phyloP scores from a whole-genome alignment of 2,797 vertebrate genomes.

The Macrochelys suwanniensis region DNA sequence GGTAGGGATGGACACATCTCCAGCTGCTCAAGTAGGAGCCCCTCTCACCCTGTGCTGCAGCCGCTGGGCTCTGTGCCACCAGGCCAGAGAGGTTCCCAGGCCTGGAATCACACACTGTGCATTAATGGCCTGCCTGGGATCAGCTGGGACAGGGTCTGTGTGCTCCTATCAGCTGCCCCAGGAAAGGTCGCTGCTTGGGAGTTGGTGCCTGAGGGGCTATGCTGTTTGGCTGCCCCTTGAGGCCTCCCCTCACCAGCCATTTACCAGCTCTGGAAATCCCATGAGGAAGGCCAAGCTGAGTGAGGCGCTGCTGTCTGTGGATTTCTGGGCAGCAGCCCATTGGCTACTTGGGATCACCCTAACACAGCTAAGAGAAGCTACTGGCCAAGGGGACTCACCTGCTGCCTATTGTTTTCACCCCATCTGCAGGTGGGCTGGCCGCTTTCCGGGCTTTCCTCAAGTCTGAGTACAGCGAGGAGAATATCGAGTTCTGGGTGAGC shows the following conservation, averaged over 20 bases:
- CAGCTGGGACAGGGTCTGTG: constrained; percentile 45
- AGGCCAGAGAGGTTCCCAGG: constrained; percentile 79
- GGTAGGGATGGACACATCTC: not conserved
- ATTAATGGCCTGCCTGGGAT: constrained; percentile 73
- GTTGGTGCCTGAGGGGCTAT: constrained; percentile 2
- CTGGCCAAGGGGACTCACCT: not conserved
- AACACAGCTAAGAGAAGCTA: rapidly evolving
- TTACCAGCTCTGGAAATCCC: rapidly evolving
- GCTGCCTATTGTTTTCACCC: not conserved
- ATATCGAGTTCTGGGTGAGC: constrained; percentile 93
- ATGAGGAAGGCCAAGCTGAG: not conserved
- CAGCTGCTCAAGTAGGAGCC: constrained; percentile 11
- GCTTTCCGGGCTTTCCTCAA: constrained; percentile 89
- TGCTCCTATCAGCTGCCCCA: constrained; percentile 36
- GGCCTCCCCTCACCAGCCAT: rapidly evolving
- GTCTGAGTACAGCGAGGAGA: constrained; percentile 94
- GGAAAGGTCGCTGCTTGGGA: constrained; percentile 32
- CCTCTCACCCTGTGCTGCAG: not conserved
- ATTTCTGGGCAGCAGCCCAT: not conserved
- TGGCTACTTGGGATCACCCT: not conserved
- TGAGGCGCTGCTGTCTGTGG: not conserved
- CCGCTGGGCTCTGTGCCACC: constrained; percentile 10
- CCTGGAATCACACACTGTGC: constrained; percentile 71
- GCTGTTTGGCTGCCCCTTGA: not conserved
- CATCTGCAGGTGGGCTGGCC: constrained; percentile 83